phyloP scores from a whole-genome alignment of 2,888 invertebrate genomes.

The Gisinianus flammeolus region DNA sequence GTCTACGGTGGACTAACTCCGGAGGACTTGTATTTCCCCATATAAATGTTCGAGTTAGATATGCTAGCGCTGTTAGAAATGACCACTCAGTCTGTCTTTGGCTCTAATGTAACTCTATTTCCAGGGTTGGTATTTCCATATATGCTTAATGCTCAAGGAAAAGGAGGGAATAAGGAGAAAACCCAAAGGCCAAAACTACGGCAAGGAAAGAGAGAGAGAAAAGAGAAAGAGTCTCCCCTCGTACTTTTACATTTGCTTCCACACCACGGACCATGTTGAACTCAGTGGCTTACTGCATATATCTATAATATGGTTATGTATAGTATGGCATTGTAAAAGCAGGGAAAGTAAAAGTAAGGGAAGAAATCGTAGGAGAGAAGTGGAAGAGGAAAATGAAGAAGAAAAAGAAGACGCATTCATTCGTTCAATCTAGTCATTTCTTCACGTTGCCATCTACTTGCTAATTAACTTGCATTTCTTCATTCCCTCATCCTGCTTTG shows the following conservation, averaged over 20 bases:
- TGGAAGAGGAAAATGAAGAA: neutral
- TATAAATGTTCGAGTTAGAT: neutral
- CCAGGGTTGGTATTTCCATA: neutral
- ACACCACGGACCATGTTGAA: slow-evolving; percentile 3
- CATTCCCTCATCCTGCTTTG: slow-evolving; percentile 32
- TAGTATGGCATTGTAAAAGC: neutral
- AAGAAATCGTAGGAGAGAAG: neutral
- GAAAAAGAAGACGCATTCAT: neutral
- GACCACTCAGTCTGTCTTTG: neutral
- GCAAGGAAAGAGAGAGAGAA: neutral
- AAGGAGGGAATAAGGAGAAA: neutral
- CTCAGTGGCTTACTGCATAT: neutral
- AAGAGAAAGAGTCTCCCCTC: slow-evolving; percentile 2
- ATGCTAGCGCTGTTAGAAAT: neutral
- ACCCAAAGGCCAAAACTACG: neutral
- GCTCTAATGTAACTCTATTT: slow-evolving; percentile 16
- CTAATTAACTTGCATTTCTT: slow-evolving; percentile 56
- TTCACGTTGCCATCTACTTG: slow-evolving; percentile 22
- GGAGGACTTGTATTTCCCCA: neutral
- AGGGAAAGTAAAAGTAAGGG: neutral
- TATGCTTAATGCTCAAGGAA: neutral
- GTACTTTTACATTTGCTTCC: slow-evolving; percentile 18
- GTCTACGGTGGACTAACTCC: no score
- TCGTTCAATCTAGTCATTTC: slow-evolving; percentile 3
- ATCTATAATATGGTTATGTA: neutral